Conservation (phyloP, 37 sponge, comb jelly and placozoan species). For the Spongia lamella region DNA sequence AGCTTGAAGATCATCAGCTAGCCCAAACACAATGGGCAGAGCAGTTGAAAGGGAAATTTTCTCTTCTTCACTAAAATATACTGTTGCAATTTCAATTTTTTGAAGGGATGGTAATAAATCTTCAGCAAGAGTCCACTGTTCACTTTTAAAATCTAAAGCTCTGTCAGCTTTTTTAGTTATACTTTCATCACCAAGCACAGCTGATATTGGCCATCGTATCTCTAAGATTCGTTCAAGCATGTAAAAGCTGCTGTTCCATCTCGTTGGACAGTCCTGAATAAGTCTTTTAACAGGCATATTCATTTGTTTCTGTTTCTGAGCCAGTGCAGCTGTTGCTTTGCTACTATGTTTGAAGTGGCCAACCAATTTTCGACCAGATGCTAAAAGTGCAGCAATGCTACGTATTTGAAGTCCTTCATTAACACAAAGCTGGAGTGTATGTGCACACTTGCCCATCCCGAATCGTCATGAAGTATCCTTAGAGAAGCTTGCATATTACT, state of each 20-base stretch:
- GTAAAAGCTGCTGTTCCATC: slow-evolving; percentile 19
- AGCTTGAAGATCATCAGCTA: too few species aligned
- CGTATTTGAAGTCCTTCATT: slow-evolving; percentile 6
- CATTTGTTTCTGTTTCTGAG: slow-evolving; percentile 21
- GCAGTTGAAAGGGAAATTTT: slow-evolving; percentile 23
- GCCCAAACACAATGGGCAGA: not conserved
- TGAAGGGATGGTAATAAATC: too few species aligned
- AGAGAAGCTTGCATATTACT: not conserved
- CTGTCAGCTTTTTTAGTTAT: slow-evolving; percentile 11
- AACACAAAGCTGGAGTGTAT: slow-evolving; percentile 21
- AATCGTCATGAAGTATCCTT: not conserved
- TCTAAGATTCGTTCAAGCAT: slow-evolving; percentile 24
- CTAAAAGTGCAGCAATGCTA: slow-evolving; percentile 3
- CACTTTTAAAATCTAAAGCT: slow-evolving; percentile 11
- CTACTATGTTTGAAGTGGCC: slow-evolving; percentile 9
- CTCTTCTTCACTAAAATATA: slow-evolving; percentile 7
- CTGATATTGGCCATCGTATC: slow-evolving; percentile 19
- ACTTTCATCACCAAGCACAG: slow-evolving; percentile 34
- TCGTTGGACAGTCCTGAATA: slow-evolving; percentile 22
- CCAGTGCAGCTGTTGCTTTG: too few species aligned
- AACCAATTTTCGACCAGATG: slow-evolving; percentile 25
- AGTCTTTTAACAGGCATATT: slow-evolving; percentile 1
- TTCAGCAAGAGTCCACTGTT: slow-evolving; percentile 1
- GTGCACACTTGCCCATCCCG: slow-evolving; percentile 21
- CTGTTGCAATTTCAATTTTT: too few species aligned